Conservation (phyloP, 2,888 invertebrate genomes). For the Branchipolynoe longqiensis region DNA sequence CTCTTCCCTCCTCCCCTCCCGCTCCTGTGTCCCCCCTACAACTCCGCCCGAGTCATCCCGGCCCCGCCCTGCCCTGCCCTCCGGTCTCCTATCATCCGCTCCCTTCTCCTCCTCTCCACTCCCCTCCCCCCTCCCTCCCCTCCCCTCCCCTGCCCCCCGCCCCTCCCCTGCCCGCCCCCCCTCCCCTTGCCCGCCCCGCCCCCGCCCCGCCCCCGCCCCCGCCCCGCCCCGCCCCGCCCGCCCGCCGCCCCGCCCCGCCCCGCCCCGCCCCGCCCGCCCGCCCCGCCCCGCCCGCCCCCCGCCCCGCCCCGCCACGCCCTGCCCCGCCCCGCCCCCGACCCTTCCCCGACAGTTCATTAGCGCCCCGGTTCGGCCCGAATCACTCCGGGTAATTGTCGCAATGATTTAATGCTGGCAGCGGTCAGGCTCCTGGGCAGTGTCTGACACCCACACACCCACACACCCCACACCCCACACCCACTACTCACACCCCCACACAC, state of each 20-base stretch:
- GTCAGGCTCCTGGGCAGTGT: not conserved
- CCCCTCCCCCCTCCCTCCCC: not conserved
- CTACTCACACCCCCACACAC: too few relatives aligned
- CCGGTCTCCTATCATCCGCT: too few relatives aligned
- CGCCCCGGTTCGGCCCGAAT: not conserved
- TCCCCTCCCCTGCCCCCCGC: not conserved
- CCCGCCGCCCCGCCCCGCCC: not conserved
- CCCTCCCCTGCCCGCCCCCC: not conserved
- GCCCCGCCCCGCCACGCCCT: not conserved
- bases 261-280: not conserved
- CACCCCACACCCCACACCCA: too few relatives aligned
- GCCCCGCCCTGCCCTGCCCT: too few relatives aligned
- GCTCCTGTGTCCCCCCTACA: too few relatives aligned
- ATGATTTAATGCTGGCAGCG: slow-evolving; percentile 7
- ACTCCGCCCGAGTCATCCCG: too few relatives aligned
- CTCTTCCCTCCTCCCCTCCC: too few relatives aligned
- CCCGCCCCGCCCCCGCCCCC: not conserved
- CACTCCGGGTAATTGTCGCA: not conserved
- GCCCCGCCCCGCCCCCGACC: not conserved
- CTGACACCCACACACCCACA: too few relatives aligned
- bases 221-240: not conserved
- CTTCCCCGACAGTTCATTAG: not conserved
- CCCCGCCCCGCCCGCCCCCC: not conserved
- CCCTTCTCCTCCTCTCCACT: not conserved
- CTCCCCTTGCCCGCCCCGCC: not conserved